phyloP scores from a whole-genome alignment of 2,113 vertebrate species.

The Antechinus stuartii region DNA sequence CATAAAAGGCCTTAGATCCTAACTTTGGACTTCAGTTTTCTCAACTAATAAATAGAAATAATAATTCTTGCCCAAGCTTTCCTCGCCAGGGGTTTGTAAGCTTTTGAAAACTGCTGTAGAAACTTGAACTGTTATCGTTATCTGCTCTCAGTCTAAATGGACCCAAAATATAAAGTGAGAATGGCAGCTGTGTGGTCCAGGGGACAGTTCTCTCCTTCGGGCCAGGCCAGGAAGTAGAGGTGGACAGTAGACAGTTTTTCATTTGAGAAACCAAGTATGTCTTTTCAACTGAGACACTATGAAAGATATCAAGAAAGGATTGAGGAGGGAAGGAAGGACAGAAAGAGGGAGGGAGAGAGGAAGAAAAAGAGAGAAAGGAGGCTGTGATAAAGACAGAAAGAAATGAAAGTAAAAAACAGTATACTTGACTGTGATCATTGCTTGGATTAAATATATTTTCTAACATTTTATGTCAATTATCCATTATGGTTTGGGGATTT shows the following conservation, averaged over 20 bases:
- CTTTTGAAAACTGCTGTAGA: not conserved
- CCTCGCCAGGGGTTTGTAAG: not conserved
- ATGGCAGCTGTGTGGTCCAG: not conserved
- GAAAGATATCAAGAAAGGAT: not conserved
- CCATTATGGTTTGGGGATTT: conserved; percentile 43
- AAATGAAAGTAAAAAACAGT: not conserved
- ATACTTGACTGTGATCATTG: conserved; percentile 13
- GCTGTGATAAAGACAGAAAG: not conserved
- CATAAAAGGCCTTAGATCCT: not conserved
- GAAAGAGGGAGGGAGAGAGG: too few species aligned
- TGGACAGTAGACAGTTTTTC: not conserved
- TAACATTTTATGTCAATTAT: conserved; percentile 61
- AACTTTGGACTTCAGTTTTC: not conserved
- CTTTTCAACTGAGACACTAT: not conserved
- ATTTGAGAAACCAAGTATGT: not conserved
- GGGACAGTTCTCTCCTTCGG: not conserved
- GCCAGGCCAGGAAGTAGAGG: not conserved
- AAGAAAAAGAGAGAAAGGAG: too few species aligned
- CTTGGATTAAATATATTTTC: conserved; percentile 51
- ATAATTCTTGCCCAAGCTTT: not conserved
- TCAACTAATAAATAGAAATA: not conserved
- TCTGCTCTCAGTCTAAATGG: not conserved
- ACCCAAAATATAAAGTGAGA: not conserved
- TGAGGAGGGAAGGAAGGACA: too few species aligned
- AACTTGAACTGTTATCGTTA: not conserved